Evolutionary conservation across 2,113 vertebrate genomes (phyloP), one percentile per base, ranked within the genome.

Genomic region (Etheostoma cragini): DNA sequence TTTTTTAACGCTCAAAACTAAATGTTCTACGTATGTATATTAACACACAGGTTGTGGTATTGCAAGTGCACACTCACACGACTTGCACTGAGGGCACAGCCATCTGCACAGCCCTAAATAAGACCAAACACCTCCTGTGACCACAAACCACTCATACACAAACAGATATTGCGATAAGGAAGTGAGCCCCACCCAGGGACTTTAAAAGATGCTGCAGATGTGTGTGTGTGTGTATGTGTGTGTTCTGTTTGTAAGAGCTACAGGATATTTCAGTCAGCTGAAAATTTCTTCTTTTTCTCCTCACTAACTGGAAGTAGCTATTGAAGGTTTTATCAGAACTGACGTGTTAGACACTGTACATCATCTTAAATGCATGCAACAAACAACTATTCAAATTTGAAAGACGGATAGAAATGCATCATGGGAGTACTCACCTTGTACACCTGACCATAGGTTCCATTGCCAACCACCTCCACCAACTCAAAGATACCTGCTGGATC

Each of bases 401-500:
- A 53, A 17, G 8, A 22, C 8, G 16, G 42, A 26, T 15, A 62
- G 45, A 58, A 15, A 33, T 54, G 42, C 49, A 69, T 26, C 12
- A 54, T 42, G 52, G 10, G 10, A 22, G 46, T 1, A 24, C 88
- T 77, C 38, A 91, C 90, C 86, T 91, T 97, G 89, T 97, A 98
- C 82, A 98, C 97, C 95, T 96, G 97, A 95, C 97, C 88, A 3
- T 91, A 91, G 16, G 89, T 91, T 78, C 89, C 89, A 88, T 91
- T 91, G 64, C 89, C 89, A 15, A 98, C 97, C 66, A 97, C 96
- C 80, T 98, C 97, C 61, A 98, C 97, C 89, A 98, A 85, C 87
- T 97, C 97, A 92, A 98, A 98, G 94, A 98, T 98, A 62, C 97
- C 97, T 0, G 96, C 97, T 72, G 97, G 97, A 78, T 98, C 97